Evolutionary conservation across 2,113 vertebrate genomes (phyloP).

Genomic region (Ahaetulla prasina): DNA sequence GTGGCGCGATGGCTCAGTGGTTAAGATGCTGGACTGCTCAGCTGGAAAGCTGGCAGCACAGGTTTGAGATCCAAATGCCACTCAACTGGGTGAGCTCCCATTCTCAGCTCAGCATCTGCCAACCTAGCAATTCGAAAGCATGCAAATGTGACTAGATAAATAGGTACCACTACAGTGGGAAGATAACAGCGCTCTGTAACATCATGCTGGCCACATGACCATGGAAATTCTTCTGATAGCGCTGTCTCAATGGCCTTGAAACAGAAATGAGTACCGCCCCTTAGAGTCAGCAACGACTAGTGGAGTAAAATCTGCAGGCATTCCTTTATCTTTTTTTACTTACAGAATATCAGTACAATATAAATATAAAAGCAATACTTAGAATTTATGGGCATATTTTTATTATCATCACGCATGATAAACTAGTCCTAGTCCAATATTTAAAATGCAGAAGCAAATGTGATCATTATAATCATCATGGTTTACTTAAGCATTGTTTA

Average conservation of each 20-base stretch:
- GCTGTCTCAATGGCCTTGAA: not conserved
- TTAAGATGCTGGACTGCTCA: not conserved
- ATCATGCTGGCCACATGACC: not conserved
- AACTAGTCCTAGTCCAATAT: not conserved
- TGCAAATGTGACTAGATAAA: not conserved
- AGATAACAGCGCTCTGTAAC: not conserved
- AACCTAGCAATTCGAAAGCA: not conserved
- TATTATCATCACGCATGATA: not conserved
- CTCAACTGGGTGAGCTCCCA: not conserved
- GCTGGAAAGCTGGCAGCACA: not conserved
- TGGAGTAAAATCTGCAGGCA: not conserved
- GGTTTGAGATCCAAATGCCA: not conserved
- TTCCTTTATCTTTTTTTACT: not conserved
- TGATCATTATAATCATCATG: not conserved
- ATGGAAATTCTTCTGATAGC: not conserved
- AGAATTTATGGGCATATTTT: not conserved
- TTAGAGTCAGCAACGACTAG: not conserved
- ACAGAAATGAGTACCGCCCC: not conserved
- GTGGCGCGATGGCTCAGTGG: not conserved
- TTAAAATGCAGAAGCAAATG: not conserved
- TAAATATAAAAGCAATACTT: not conserved
- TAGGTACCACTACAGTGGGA: not conserved
- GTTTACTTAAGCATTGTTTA: not conserved
- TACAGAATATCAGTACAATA: not conserved
- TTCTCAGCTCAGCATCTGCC: not conserved